Conservation (phyloP, 2,888 invertebrate species). For the Agonopterix alstromeriana region DNA sequence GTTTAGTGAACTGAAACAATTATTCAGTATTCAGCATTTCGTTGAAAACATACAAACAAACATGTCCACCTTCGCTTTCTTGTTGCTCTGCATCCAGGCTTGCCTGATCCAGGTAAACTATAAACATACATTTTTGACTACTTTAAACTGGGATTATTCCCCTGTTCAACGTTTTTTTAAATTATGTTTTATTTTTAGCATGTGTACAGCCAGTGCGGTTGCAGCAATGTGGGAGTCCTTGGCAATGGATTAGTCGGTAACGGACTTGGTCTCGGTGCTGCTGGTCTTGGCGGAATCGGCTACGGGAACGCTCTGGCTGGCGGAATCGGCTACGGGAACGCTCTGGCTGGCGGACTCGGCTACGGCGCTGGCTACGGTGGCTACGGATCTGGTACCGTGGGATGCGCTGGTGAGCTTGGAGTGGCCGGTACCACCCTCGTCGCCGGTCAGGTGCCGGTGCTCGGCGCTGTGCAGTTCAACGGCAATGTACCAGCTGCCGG, state of each 20-base stretch:
- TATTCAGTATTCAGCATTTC: constrained; percentile 2
- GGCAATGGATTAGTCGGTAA: background rate
- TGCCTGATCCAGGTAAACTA: constrained; percentile 25
- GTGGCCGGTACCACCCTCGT: constrained; percentile 25
- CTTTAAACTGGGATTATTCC: background rate
- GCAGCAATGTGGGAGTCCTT: background rate
- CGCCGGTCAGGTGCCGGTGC: constrained; percentile 28
- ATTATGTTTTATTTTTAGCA: constrained; percentile 5
- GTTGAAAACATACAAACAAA: constrained; percentile 11
- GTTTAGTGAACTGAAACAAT: background rate
- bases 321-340: background rate
- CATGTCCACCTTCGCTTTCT: constrained; percentile 27
- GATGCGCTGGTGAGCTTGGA: constrained; percentile 23
- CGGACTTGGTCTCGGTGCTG: background rate
- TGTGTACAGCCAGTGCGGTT: constrained; percentile 3
- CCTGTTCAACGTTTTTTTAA: background rate
- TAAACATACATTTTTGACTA: background rate
- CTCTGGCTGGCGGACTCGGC: background rate
- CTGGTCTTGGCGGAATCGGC: background rate
- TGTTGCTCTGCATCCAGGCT: constrained; percentile 26
- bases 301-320: background rate
- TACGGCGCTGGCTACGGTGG: constrained; percentile 7
- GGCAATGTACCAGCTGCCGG: constrained; percentile 25
- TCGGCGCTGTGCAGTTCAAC: constrained; percentile 25
- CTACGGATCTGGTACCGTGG: constrained; percentile 21